These are phyloP conservation scores for Coregonus clupeaformis DNA, from an alignment of 2,113 vertebrate species.

Conservation along the genomic window DNA sequence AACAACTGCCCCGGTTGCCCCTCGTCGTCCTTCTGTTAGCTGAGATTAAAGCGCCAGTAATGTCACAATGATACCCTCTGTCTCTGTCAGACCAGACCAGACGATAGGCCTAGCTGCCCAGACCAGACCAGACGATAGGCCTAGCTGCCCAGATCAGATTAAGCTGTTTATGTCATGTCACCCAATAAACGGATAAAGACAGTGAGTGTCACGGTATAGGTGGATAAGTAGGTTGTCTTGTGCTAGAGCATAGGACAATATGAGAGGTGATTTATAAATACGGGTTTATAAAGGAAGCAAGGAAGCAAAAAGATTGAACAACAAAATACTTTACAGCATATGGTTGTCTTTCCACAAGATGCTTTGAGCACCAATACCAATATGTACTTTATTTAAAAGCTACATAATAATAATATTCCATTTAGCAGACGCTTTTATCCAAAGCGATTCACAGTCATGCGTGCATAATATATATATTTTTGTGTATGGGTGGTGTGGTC, in stretches of 20 bases:
- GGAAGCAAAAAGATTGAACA: too few relatives aligned
- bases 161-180: neutral
- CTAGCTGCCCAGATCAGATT: neutral
- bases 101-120: neutral
- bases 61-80: slow-evolving; percentile 11
- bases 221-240: neutral
- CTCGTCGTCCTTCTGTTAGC: neutral
- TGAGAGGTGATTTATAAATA: too few relatives aligned
- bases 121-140: neutral
- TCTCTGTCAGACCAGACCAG: neutral
- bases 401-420: too few relatives aligned
- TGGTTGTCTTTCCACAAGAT: neutral
- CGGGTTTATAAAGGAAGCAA: too few relatives aligned
- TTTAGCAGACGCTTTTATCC: too few relatives aligned
- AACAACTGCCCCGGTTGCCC: neutral
- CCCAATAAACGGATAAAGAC: neutral
- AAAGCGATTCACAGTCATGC: too few relatives aligned
- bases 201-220: neutral
- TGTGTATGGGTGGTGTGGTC: too few relatives aligned
- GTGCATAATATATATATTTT: too few relatives aligned
- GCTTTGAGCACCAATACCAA: neutral
- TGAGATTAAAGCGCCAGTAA: slow-evolving; percentile 1
- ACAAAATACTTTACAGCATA: too few relatives aligned
- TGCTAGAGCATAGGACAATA: too few relatives aligned
- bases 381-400: neutral